Evolutionary conservation across 2,797 vertebrate genomes (phyloP).

Genomic region (Anguilla obscura): DNA sequence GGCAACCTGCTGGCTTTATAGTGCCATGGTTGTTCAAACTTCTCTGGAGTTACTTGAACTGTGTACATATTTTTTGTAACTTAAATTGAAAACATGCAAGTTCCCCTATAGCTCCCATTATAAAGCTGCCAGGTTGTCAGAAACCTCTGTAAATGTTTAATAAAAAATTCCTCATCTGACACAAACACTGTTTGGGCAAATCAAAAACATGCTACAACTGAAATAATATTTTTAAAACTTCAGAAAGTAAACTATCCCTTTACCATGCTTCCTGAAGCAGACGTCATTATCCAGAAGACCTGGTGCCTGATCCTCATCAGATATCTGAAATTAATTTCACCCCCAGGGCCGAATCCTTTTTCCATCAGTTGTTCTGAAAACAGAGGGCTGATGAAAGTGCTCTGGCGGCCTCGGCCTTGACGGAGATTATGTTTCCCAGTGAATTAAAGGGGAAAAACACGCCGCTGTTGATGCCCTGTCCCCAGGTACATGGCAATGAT

Average conservation of each 20-base stretch:
- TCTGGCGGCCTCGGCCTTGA: conserved; percentile 34
- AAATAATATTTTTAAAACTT: neutral
- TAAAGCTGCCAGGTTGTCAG: neutral
- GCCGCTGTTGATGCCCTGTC: conserved; percentile 12
- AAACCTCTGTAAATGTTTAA: neutral
- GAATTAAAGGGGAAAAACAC: conserved; percentile 17
- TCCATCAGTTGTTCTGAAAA: neutral
- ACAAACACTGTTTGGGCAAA: neutral
- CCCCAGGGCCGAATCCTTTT: conserved; percentile 33
- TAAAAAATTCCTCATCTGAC: neutral
- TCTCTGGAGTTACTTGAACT: too few relatives aligned
- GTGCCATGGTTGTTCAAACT: too few relatives aligned
- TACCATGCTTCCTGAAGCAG: neutral
- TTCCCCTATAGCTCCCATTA: neutral
- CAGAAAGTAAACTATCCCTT: neutral
- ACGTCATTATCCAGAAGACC: neutral
- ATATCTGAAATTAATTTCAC: conserved; percentile 36
- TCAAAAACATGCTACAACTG: neutral
- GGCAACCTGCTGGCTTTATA: too few relatives aligned
- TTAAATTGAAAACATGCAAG: neutral
- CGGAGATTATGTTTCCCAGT: conserved; percentile 44
- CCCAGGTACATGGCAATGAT: conserved; percentile 30
- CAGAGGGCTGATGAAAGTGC: conserved; percentile 33
- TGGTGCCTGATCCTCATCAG: neutral
- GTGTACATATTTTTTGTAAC: neutral